Base-by-base conservation (phyloP, 2,113 vertebrate species). In the Cyphomyrus plagiostoma region DNA sequence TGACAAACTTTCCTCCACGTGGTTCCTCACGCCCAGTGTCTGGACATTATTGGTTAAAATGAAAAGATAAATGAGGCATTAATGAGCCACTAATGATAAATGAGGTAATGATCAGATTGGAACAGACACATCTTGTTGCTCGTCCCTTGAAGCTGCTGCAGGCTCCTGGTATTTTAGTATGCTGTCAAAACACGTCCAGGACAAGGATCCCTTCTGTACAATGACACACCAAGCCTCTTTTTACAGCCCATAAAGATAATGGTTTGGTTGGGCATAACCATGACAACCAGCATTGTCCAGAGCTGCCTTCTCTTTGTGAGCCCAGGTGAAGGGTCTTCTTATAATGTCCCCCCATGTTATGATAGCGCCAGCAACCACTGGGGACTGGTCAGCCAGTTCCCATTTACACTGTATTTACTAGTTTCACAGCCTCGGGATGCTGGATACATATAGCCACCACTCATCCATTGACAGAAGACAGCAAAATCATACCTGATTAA, bases 231-330 rank as follows among this genome's bases (percentile, higher is more conserved):
- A 17, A 30, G 85, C 23, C 85, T 48, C 48, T 87, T 87, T 35
- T 53, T 87, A 50, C 23, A 50, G 48, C 84, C 21, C n/a, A 86
- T 86, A 87, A 56, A 84, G 82, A 21, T 45, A 84, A 46, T 84
- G 45, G 50, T 42, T 87, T 53, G 48, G 50, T 86, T 52, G 48
- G 23, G 48, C 48, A 86, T 86, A 86, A 48, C 85, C 85, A 86
- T 86, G 26, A 49, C 23, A 86, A 86, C 46, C 85, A 1, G 19
- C 23, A 42, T 45, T 84, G 82, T 48, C 82, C 48, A 49, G n/a
- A 87, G 85, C 23, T 56, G 30, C 13, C 50, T 52, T 42, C 45
- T 48, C 42, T 30, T 30, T 56, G 50, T 35, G 85, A 39, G n/a
- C n/a, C 17, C 19, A 53, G 50, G 26, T 53, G 19, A 52, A 30